Conservation (phyloP, 1,140 invertebrate genomes). For the Sesamia nonagrioides region DNA sequence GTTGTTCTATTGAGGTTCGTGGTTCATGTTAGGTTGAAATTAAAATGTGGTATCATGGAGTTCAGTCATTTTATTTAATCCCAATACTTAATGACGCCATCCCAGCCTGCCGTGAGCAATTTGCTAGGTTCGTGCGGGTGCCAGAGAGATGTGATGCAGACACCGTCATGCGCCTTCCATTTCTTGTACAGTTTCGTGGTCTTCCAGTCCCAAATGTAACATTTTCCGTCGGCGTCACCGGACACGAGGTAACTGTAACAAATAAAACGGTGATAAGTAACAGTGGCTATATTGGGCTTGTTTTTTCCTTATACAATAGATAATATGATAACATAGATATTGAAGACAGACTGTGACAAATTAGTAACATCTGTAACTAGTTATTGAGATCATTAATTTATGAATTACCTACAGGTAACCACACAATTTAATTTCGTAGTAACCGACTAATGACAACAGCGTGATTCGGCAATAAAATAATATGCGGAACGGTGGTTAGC, state of each 20-base stretch:
- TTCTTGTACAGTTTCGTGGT: constrained; percentile 99
- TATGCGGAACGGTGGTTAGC: neutral
- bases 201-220: constrained; percentile 99
- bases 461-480: constrained; percentile 6
- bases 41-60: constrained; percentile 45
- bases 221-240: constrained; percentile 99
- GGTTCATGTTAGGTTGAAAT: constrained; percentile 58
- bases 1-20: constrained; percentile 76
- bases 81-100: constrained; percentile 99
- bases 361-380: no score
- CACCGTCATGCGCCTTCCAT: constrained; percentile 99
- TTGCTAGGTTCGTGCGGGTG: constrained; percentile 99
- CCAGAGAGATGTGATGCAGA: constrained; percentile 98
- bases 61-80: constrained; percentile 89
- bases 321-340: constrained; percentile 3
- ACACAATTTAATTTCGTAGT: no score
- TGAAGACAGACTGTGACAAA: neutral
- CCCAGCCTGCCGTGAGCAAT: constrained; percentile 98
- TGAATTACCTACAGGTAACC: no score
- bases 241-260: constrained; percentile 94
- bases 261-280: constrained; percentile 40
- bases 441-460: neutral
- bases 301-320: neutral
- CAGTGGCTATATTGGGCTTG: constrained; percentile 87
- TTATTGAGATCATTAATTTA: no score